Conservation (phyloP, 2,113 vertebrate species). For the Drymodes brunneopygia region DNA sequence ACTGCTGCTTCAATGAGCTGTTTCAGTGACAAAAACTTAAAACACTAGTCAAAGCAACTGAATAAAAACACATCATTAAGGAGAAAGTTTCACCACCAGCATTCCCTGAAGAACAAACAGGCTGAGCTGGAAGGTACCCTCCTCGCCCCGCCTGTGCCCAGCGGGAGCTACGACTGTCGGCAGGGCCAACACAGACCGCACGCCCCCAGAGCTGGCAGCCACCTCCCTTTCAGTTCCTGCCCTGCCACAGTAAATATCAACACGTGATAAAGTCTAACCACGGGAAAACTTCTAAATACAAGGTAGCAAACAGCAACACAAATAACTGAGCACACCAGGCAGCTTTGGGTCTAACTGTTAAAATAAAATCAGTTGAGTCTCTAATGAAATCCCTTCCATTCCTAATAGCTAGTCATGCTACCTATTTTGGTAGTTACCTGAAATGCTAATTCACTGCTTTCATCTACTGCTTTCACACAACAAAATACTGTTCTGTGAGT, state of each 20-base stretch:
- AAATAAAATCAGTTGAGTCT: neutral
- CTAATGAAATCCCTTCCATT: neutral
- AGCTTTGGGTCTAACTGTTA: neutral
- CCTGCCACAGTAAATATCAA: fast-evolving
- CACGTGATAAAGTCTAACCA: neutral
- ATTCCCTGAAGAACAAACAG: neutral
- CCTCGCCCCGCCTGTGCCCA: fast-evolving
- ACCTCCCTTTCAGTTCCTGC: fast-evolving
- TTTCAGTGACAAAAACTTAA: neutral
- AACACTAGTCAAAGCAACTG: neutral
- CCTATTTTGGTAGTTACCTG: neutral
- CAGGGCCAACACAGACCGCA: neutral
- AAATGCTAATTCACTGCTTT: neutral
- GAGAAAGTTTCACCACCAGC: neutral
- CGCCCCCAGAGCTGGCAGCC: fast-evolving
- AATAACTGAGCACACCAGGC: neutral
- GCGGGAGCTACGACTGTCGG: fast-evolving
- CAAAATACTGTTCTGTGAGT: neutral
- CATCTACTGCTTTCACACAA: neutral
- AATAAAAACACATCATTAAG: neutral
- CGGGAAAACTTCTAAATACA: neutral
- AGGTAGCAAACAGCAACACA: neutral
- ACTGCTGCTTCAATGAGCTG: fast-evolving
- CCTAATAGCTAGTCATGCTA: neutral
- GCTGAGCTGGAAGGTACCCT: neutral